A percentile compares a stretch with the other conserved stretches of the same genome.
Evolutionary conservation across 37 sponge, comb jelly and placozoan genomes (phyloP).

Genomic region (Chondrosia reniformis): DNA sequence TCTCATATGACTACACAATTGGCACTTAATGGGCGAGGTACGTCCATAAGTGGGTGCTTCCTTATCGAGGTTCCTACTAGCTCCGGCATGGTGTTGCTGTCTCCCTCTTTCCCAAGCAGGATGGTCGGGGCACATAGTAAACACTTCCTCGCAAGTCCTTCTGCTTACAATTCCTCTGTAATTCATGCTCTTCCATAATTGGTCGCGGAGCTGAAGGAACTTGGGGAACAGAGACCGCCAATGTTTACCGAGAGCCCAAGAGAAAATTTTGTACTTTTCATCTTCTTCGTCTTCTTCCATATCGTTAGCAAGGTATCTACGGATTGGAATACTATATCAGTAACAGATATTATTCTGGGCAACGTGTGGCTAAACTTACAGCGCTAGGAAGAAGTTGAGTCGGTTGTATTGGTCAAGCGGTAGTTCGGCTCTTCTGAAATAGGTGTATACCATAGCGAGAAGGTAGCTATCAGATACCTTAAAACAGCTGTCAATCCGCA

Average conservation of each 20-base stretch:
- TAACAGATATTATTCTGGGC: too few relatives aligned
- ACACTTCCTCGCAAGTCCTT: slow-evolving; percentile 83
- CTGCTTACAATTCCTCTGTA: slow-evolving; percentile 74
- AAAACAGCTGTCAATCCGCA: too few relatives aligned
- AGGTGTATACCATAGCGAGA: slow-evolving; percentile 85
- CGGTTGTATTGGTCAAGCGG: slow-evolving; percentile 45
- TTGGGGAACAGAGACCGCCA: slow-evolving; percentile 59
- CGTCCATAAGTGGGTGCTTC: slow-evolving; percentile 44
- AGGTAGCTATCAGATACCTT: too few relatives aligned
- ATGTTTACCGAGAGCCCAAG: slow-evolving; percentile 72
- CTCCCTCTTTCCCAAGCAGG: slow-evolving; percentile 52
- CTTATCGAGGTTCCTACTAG: slow-evolving; percentile 37
- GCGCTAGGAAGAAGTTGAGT: slow-evolving; percentile 72
- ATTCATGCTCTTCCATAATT: slow-evolving; percentile 73
- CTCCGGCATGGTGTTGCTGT: slow-evolving; percentile 58
- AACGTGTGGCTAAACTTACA: slow-evolving; percentile 31
- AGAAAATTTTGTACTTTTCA: slow-evolving; percentile 80
- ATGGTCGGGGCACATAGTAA: slow-evolving; percentile 58
- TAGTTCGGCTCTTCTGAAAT: slow-evolving; percentile 74
- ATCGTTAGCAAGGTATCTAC: slow-evolving; percentile 68
- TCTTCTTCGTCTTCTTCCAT: slow-evolving; percentile 92
- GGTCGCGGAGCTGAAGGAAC: slow-evolving; percentile 55
- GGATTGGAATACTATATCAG: too few relatives aligned
- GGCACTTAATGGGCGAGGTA: slow-evolving; percentile 46
- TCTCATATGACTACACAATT: slow-evolving; percentile 14